These are phyloP conservation scores for Hydropsyche betteni DNA, from an alignment of 2,888 invertebrate species.

Conservation along the genomic window DNA sequence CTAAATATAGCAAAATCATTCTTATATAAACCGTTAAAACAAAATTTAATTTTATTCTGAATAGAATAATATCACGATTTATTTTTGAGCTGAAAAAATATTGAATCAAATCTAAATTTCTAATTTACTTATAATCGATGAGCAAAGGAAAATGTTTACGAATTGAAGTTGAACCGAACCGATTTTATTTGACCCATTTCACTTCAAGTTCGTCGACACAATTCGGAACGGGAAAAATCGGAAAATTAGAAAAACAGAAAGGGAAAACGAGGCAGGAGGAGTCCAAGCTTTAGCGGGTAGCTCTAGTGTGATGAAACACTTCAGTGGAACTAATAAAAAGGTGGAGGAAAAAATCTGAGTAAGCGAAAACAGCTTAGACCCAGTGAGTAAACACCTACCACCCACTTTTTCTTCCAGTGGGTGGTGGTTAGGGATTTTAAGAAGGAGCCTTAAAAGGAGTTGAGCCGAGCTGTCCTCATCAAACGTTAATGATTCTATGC, in stretches of 20 bases:
- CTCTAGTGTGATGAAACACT: conserved; percentile 33
- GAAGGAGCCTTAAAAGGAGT: conserved; percentile 16
- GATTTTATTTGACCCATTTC: too few relatives aligned
- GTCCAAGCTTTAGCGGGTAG: conserved; percentile 5
- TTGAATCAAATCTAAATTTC: too few relatives aligned
- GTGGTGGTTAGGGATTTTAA: conserved; percentile 11
- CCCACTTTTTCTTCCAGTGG: background rate
- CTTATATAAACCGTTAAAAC: too few relatives aligned
- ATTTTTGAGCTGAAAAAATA: too few relatives aligned
- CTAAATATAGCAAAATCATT: background rate
- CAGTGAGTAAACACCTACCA: conserved; percentile 25
- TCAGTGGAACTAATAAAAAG: conserved; percentile 32
- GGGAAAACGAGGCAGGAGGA: background rate
- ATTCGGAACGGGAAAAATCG: background rate
- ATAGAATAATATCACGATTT: too few relatives aligned
- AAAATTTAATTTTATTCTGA: too few relatives aligned
- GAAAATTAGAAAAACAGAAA: background rate
- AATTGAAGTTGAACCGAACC: too few relatives aligned
- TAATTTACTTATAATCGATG: too few relatives aligned
- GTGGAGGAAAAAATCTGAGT: conserved; percentile 31
- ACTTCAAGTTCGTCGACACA: background rate
- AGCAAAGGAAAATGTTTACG: too few relatives aligned
- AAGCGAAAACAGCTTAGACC: conserved; percentile 38
- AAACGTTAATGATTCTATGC: conserved; percentile 29
- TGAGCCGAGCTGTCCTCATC: background rate